Base-by-base conservation (phyloP, 2,888 invertebrate genomes). In the Pandemis corylana region DNA sequence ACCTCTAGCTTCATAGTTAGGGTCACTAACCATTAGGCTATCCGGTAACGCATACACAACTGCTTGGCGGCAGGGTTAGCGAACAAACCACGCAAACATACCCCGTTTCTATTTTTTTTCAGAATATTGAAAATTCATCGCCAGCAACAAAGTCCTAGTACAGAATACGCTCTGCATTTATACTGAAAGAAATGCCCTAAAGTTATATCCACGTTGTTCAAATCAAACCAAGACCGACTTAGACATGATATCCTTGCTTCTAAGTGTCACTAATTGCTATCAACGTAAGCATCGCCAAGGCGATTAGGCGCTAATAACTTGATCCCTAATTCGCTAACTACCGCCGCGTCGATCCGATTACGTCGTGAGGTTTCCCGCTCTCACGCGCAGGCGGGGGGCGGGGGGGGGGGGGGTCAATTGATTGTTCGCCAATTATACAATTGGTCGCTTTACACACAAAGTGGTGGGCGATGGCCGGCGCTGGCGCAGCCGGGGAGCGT, bases 391-490 rank as follows among this genome's bases (percentile, higher is more conserved):
- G 73, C 59, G 68, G 76, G 77, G 74, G 20, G 20, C 0, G 20
- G 20, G 76, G 77, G 68, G 69, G 76, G 76, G 71, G 68, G 65
- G 78, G 83, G 78, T 72, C 87, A 87, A 86, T 87, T 88, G 87
- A 88, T 88, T 80, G 82, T 80, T 74, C 80, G 78, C 80, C 88
- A 90, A 91, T 91, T 91, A 91, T 85, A 87, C 89, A 91, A 92
- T 92, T 90, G 89, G 76, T 81, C 81, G 79, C 78, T 81, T 83
- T 82, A 80, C 81, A 77, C 80, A 80, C 80, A 81, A 81, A 83
- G 81, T 80, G 82, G 79, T 78, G 81, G 79, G 82, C 78, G 65
- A 59, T 56, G 71, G 64, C 28, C 66, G 59, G 71, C 72, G 68
- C 56, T 44, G 59, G 13, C 56, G 56, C 67, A 62, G 71, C 49